Evolutionary conservation across 2,888 invertebrate genomes (phyloP).

Genomic region (Cryptophagus acutangulus): DNA sequence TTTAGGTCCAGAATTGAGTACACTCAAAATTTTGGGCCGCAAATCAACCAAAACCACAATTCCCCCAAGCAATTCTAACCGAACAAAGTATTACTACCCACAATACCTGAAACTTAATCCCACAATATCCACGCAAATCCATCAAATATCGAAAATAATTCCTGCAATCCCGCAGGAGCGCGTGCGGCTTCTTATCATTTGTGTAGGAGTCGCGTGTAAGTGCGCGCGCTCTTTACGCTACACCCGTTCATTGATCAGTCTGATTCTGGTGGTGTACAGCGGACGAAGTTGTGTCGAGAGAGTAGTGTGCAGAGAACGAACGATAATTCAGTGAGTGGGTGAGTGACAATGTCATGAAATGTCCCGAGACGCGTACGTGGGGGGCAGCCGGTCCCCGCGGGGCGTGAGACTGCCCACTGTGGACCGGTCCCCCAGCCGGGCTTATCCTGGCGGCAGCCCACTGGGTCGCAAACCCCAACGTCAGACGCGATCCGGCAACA

Average conservation of each 20-base stretch:
- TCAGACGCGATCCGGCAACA: constrained; percentile 55
- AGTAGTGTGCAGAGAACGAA: constrained; percentile 36
- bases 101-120: no score
- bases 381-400: constrained; percentile 63
- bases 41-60: no score
- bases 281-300: no score
- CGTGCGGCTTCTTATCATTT: constrained; percentile 25
- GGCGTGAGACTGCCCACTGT: constrained; percentile 77
- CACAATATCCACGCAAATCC: no score
- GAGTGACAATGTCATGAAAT: constrained; percentile 49
- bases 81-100: no score
- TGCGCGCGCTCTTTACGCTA: constrained; percentile 44
- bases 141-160: no score
- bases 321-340: constrained; percentile 36
- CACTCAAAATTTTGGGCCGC: no score
- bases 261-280: constrained; percentile 21
- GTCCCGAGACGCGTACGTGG: constrained; percentile 60
- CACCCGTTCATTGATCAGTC: constrained; percentile 51
- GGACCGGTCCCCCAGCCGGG: constrained; percentile 83
- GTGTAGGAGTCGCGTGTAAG: constrained; percentile 38
- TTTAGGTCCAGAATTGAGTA: no score
- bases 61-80: no score
- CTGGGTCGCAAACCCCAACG: constrained; percentile 44
- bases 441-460: constrained; percentile 62
- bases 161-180: no score